phyloP scores from a whole-genome alignment of 2,113 vertebrate species.

The Solenodon paradoxus region DNA sequence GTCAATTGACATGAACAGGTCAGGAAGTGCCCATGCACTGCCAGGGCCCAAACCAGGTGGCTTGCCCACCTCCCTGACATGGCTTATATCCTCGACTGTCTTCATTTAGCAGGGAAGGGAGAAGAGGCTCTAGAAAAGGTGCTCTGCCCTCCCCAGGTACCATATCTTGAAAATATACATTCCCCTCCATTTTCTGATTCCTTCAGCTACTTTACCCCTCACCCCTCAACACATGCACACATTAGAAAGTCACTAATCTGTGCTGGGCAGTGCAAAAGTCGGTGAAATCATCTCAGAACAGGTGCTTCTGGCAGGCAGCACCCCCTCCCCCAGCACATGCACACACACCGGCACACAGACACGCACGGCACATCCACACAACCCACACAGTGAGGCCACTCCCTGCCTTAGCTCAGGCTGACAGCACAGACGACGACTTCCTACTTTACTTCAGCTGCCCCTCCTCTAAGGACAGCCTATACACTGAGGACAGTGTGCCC shows the following conservation, averaged over 20 bases:
- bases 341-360: background rate
- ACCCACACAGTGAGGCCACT: background rate
- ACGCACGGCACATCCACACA: background rate
- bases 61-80: background rate
- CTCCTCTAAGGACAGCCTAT: no score
- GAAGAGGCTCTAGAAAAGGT: background rate
- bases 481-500: no score
- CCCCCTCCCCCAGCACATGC: background rate
- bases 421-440: background rate
- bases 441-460: background rate
- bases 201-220: background rate
- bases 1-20: background rate
- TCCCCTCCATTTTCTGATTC: background rate
- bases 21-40: background rate
- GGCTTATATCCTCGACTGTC: background rate
- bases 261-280: background rate
- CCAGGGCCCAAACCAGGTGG: background rate
- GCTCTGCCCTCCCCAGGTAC: background rate
- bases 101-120: background rate
- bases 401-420: background rate
- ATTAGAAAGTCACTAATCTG: background rate
- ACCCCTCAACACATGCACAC: background rate
- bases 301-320: background rate
- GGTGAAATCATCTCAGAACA: background rate
- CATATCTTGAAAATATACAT: accelerated